Evolutionary conservation across 2,797 vertebrate species (phyloP), one percentile per base, ranked within the genome.

Genomic region (Sandelia bainsii): DNA sequence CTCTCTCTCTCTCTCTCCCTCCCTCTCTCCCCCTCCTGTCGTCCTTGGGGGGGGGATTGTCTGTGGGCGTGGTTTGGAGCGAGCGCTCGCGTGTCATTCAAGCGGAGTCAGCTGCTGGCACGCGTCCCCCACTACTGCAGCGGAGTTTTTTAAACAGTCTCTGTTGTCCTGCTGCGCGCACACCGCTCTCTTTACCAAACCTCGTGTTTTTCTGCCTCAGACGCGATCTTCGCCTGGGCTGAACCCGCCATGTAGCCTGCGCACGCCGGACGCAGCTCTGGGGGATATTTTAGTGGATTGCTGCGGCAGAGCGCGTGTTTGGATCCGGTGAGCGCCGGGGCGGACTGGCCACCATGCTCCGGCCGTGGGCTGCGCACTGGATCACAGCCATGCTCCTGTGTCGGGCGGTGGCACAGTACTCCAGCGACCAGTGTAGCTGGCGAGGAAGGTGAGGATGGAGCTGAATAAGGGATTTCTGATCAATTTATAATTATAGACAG

Each of bases 351-450:
- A 85, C 52, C 78, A 93, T 93, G 93, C 71, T 84, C 37, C 81
- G 66, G 83, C 80, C 61, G 78, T 79, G 81, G 87, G 69, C 90
- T 49, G 81, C 90, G 66, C 81, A 63, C 73, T 86, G 93, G 86
- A 62, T 93, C 81, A 70, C 94, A 34, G 90, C 93, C 54, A 81
- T 91, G 59, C 78, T 94, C 51, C 81, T 96, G 64, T 91, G 91
- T 63, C 89, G 91, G 69, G 93, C 91, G 71, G 87, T 73, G 48
- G 94, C 95, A 10, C 97, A 97, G 82, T 96, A 96, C 85, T 96
- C 96, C 79, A 97, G 96, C 78, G 96, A 98, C 90, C 94, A 95
- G 92, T 98, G 97, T 85, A 97, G 92, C 95, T 98, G 97, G 97
- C 91, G 94, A 80, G 97, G 97, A 88, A 98, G 97, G 97, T 97